Evolutionary conservation across 2,113 vertebrate species (phyloP), one percentile per base, ranked within the genome.

Genomic region (Lipotes vexillifer): DNA sequence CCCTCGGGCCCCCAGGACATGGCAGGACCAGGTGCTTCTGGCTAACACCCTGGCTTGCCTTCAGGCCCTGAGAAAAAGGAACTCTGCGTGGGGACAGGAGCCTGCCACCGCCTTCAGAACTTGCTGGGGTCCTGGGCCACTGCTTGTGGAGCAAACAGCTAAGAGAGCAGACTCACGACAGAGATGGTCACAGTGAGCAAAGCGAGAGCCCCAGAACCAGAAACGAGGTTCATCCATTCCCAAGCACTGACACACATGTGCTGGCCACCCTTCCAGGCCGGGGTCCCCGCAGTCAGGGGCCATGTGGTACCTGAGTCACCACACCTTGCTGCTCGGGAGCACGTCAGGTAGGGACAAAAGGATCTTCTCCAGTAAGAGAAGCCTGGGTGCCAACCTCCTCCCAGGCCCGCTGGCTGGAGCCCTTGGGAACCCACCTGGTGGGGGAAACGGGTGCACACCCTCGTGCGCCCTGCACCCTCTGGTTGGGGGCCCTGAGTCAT

Each of bases 391-490:
- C 38, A 27, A 59, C 21, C 46, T 83, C 33, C 44, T 5, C 27
- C 41, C 46, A 29, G 71, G 33, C 71, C 89, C 3, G 38, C 57
- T 8, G 61, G 52, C 49, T n/a, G 71, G 59, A 59, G 38, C 57
- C 2, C 1, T 55, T 23, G 1, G 6, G 46, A 20, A 57, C 55
- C 55, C 1, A 11, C 52, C 27, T 3, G 23, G 55, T 13, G 20
- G 23, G 63, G 29, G 38, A 8, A 21, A 33, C n/a, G 27, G 31
- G 49, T 59, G 33, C 18, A 31, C 17, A 27, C 44, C 14, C 41
- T 52, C 1, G 4, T 15, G 36, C 27, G 20, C 20, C 75, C 83
- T 17, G 3, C 33, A 25, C 18, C 36, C 41, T 0, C 0, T 66
- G 41, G 29, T 0, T 65, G 13, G 92, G 78, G 57, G 27, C 69